These are phyloP conservation scores for Monopis laevigella DNA, from an alignment of 2,888 invertebrate species.

Conservation along the genomic window DNA sequence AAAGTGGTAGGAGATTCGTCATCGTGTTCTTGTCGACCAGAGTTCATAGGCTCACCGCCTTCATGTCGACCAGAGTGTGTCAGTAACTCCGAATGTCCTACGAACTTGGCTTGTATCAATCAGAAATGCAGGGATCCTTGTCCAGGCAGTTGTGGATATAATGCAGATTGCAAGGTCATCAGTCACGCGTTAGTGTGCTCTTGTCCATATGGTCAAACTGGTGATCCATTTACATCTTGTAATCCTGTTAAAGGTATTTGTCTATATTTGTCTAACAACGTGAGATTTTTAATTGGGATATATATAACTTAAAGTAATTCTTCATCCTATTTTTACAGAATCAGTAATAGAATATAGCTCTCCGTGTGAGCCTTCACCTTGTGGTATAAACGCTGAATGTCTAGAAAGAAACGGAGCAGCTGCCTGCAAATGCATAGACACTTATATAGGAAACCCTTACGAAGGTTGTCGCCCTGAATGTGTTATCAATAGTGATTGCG, in stretches of 20 bases:
- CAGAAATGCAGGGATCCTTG: constrained; percentile 78
- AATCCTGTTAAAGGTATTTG: constrained; percentile 44
- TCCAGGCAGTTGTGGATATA: constrained; percentile 72
- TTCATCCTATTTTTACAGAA: constrained; percentile 30
- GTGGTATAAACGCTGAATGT: constrained; percentile 73
- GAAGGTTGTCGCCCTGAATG: constrained; percentile 84
- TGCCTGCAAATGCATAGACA: constrained; percentile 74
- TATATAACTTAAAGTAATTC: not conserved
- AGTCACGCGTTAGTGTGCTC: constrained; percentile 76
- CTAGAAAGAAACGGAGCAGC: constrained; percentile 71
- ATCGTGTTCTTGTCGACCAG: constrained; percentile 72
- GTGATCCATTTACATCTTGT: constrained; percentile 70
- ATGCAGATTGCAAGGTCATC: constrained; percentile 77
- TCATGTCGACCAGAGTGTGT: constrained; percentile 74
- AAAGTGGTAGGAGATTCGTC: constrained; percentile 71
- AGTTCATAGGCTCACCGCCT: constrained; percentile 70
- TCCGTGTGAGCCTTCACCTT: constrained; percentile 77
- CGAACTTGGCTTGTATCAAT: constrained; percentile 72
- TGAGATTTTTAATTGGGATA: too few relatives aligned
- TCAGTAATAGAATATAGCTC: constrained; percentile 45
- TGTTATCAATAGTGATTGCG: constrained; percentile 81
- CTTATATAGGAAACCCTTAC: constrained; percentile 58
- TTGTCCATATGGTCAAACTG: constrained; percentile 70
- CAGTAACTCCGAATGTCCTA: constrained; percentile 73
- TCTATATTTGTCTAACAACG: too few relatives aligned